These are phyloP conservation scores for Elymnias hypermnestra DNA, from an alignment of 1,140 invertebrate species.

Conservation along the genomic window DNA sequence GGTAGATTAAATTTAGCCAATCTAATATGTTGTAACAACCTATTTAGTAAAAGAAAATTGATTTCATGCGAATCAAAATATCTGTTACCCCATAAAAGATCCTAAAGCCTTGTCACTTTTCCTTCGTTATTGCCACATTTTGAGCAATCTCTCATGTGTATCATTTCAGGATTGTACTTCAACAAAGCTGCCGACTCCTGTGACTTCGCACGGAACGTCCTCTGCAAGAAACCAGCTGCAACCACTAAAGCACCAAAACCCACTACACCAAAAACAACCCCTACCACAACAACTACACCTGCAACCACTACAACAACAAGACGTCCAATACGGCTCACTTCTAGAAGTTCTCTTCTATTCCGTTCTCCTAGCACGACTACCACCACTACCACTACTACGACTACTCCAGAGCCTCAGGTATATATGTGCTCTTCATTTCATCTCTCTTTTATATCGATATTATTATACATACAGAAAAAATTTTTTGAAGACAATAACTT, in stretches of 20 bases:
- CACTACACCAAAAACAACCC: slow-evolving; percentile 70
- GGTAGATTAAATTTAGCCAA: too few relatives aligned
- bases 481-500: too few relatives aligned
- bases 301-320: slow-evolving; percentile 72
- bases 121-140: too few relatives aligned
- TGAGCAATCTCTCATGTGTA: too few relatives aligned
- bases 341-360: slow-evolving; percentile 47
- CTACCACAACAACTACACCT: slow-evolving; percentile 68
- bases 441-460: neutral
- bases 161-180: slow-evolving; percentile 88
- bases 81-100: too few relatives aligned
- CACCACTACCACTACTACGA: too few relatives aligned
- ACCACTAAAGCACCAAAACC: slow-evolving; percentile 75
- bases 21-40: too few relatives aligned
- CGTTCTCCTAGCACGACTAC: slow-evolving; percentile 71
- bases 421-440: neutral
- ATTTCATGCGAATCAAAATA: too few relatives aligned
- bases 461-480: too few relatives aligned
- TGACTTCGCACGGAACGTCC: slow-evolving; percentile 92
- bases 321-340: slow-evolving; percentile 57
- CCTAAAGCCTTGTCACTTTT: too few relatives aligned
- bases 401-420: slow-evolving; percentile 50
- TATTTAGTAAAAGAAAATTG: too few relatives aligned
- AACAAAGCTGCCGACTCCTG: slow-evolving; percentile 94
- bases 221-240: slow-evolving; percentile 79